Evolutionary conservation across 2,113 vertebrate genomes (phyloP).

Genomic region (Chitala chitala): DNA sequence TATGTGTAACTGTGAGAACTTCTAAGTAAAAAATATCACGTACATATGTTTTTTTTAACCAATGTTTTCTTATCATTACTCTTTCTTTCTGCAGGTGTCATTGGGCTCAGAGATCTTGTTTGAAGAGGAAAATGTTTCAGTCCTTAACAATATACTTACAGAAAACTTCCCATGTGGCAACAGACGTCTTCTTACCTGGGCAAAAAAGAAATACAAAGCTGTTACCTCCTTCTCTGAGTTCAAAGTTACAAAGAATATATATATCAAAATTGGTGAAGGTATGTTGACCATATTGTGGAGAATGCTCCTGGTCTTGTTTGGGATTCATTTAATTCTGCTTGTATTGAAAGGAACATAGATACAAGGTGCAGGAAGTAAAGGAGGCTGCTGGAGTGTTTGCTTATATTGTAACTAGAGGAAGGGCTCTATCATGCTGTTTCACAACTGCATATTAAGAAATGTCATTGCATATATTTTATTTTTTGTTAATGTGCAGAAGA

Average conservation of each 20-base stretch:
- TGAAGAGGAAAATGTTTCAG: constrained; percentile 73
- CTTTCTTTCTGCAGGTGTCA: constrained; percentile 65
- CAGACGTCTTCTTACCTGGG: constrained; percentile 82
- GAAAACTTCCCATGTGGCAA: constrained; percentile 76
- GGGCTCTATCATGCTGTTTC: too few relatives aligned
- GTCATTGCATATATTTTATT: too few relatives aligned
- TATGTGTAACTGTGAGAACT: too few relatives aligned
- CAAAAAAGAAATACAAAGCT: constrained; percentile 75
- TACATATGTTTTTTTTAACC: too few relatives aligned
- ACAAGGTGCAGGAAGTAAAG: too few relatives aligned
- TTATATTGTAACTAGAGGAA: too few relatives aligned
- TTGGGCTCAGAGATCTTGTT: constrained; percentile 74
- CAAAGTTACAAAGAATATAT: constrained; percentile 82
- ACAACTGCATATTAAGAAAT: too few relatives aligned
- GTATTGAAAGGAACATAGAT: too few relatives aligned
- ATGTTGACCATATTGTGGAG: constrained; percentile 27
- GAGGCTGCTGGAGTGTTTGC: too few relatives aligned
- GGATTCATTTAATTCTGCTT: background rate
- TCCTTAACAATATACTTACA: constrained; percentile 58
- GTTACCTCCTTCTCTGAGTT: constrained; percentile 94
- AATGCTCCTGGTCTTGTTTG: background rate
- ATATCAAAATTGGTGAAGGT: constrained; percentile 98
- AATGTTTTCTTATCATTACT: too few relatives aligned
- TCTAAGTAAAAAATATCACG: too few relatives aligned
- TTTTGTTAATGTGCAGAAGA: too few relatives aligned